Percentiles rank a stretch among this genome's conserved stretches.
These are phyloP conservation scores for Aethina tumida DNA, from an alignment of 1,140 invertebrate genomes.

Conservation along the genomic window DNA sequence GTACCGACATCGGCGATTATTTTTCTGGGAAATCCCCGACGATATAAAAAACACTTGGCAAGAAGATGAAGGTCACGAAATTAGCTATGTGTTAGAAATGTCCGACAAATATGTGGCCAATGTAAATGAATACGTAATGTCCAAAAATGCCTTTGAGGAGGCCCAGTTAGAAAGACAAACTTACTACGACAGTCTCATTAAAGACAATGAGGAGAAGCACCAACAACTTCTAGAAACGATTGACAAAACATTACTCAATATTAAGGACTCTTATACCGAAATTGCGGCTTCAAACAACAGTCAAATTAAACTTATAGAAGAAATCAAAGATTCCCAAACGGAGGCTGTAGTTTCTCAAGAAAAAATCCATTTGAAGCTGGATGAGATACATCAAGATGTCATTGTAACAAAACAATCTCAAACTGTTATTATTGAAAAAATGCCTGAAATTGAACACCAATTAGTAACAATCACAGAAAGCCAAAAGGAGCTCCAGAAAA, in stretches of 20 bases:
- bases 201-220: slow-evolving; percentile 2
- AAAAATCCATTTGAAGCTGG: too few relatives aligned
- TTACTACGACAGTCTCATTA: not conserved
- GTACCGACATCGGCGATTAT: slow-evolving; percentile 3
- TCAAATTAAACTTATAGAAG: not conserved
- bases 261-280: too few relatives aligned
- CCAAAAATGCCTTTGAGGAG: slow-evolving; percentile 5
- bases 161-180: not conserved
- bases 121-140: slow-evolving; percentile 4
- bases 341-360: too few relatives aligned
- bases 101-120: not conserved
- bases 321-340: not conserved
- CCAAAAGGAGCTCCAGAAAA: too few relatives aligned
- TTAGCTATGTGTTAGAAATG: not conserved
- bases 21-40: slow-evolving; percentile 1
- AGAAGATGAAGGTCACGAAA: not conserved
- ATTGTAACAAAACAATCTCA: too few relatives aligned
- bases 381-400: too few relatives aligned
- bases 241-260: too few relatives aligned
- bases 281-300: slow-evolving; percentile 2
- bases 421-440: too few relatives aligned
- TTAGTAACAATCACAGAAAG: too few relatives aligned
- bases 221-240: slow-evolving; percentile 1
- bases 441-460: too few relatives aligned
- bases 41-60: slow-evolving; percentile 1